Evolutionary conservation across 2,113 vertebrate species (phyloP), one percentile per base, ranked within the genome.

Genomic region (Sapajus apella): DNA sequence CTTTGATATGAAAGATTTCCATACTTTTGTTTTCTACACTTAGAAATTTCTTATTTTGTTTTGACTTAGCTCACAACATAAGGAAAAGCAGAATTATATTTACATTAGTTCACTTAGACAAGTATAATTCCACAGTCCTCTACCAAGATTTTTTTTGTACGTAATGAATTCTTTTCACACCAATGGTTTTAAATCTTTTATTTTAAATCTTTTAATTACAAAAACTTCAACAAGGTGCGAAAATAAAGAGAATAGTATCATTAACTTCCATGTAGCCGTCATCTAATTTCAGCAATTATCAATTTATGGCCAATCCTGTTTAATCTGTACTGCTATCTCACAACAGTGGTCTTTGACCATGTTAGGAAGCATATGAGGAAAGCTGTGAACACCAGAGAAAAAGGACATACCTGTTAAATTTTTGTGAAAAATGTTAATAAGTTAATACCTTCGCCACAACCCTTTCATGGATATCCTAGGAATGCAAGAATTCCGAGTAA

Each of bases 171-270:
- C 40, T 70, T 79, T 88, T 97, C 64, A 86, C 0, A 56, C 30
- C 13, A 45, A 11, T 58, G 86, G 27, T 75, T 81, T 89, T 35
- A 3, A 52, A 80, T 90, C 43, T 90, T 86, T 92, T 58, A 88
- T 79, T 81, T 89, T 35, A 3, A 52, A 80, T 90, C 50, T 90
- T 86, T 92, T 58, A 88, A 82, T 92, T 85, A 68, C 30, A 96
- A 92, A 92, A 87, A 50, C 37, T 81, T 91, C 7, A 79, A 64
- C 11, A 37, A 27, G 20, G 27, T 95, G 30, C 50, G 96, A 25
- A 96, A 75, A 55, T 95, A 77, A 9, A 66, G 35, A 79, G 10
- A 20, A 9, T 35, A 87, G 6, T 66, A 3, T 86, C 50, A 55
- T 30, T 43, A 70, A 73, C 20, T 40, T 91, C 21, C 17, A 1